Conservation (phyloP, 2,113 vertebrate species). For the Proterorhinus semilunaris region DNA sequence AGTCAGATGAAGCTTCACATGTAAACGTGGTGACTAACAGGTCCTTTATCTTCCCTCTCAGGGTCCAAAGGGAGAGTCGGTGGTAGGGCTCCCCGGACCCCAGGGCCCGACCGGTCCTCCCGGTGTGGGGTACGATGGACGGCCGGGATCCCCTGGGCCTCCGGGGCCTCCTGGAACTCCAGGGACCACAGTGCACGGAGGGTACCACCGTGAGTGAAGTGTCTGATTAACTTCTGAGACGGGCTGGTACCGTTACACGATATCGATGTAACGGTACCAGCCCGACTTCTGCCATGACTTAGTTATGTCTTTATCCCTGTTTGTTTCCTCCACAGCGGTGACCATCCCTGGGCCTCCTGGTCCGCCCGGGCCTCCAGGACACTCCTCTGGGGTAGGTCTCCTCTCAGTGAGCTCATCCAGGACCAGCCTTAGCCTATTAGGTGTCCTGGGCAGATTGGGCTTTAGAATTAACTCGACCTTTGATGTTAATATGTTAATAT, state of each 20-base stretch:
- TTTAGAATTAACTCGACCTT: too few species aligned
- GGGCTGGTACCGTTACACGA: background rate
- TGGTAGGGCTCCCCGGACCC: slow-evolving; percentile 85
- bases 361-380: slow-evolving; percentile 83
- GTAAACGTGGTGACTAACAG: background rate
- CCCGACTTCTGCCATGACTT: too few species aligned
- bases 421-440: too few species aligned
- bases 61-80: slow-evolving; percentile 92
- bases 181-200: slow-evolving; percentile 76
- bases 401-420: background rate
- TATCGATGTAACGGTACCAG: background rate
- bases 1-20: too few species aligned
- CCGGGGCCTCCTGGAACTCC: slow-evolving; percentile 82
- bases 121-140: slow-evolving; percentile 87
- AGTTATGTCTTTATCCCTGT: background rate
- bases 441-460: too few species aligned
- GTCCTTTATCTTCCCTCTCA: slow-evolving; percentile 43
- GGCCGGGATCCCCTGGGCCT: slow-evolving; percentile 81
- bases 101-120: slow-evolving; percentile 81
- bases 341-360: slow-evolving; percentile 88
- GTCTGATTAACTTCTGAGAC: background rate
- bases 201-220: slow-evolving; percentile 80
- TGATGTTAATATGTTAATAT: too few species aligned
- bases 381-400: slow-evolving; percentile 82
- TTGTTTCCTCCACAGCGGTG: slow-evolving; percentile 69